phyloP scores from a whole-genome alignment of 2,888 invertebrate species.

The Unio delphinus region DNA sequence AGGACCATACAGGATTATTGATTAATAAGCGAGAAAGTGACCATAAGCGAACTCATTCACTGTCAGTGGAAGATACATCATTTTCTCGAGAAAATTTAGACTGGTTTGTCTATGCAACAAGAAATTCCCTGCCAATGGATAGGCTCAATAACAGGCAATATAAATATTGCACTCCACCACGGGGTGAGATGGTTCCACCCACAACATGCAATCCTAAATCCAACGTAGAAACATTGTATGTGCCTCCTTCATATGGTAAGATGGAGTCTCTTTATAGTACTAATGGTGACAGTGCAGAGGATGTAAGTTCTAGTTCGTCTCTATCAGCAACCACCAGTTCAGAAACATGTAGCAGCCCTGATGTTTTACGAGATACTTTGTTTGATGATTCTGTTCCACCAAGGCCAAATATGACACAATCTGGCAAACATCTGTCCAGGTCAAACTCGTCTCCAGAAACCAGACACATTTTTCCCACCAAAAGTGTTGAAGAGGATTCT shows the following conservation, averaged over 20 bases:
- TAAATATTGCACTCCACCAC: conserved; percentile 41
- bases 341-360: conserved; percentile 38
- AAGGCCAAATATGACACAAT: conserved; percentile 12
- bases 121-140: conserved; percentile 49
- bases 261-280: conserved; percentile 1
- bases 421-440: conserved; percentile 16
- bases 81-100: conserved; percentile 50
- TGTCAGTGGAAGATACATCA: conserved; percentile 24
- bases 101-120: conserved; percentile 61
- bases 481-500: conserved; percentile 17
- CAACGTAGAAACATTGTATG: conserved; percentile 12
- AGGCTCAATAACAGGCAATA: conserved; percentile 24
- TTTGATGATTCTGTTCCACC: conserved; percentile 25
- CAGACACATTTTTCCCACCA: conserved; percentile 12
- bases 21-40: neutral
- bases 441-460: conserved; percentile 32
- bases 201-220: conserved; percentile 3
- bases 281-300: conserved; percentile 17
- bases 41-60: conserved; percentile 29
- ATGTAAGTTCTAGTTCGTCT: conserved; percentile 13
- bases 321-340: conserved; percentile 31
- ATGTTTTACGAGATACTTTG: conserved; percentile 27
- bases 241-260: conserved; percentile 17
- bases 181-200: conserved; percentile 32
- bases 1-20: no score